Evolutionary conservation across 2,797 vertebrate species (phyloP), one percentile per base, ranked within the genome.

Genomic region (Discoglossus pictus): DNA sequence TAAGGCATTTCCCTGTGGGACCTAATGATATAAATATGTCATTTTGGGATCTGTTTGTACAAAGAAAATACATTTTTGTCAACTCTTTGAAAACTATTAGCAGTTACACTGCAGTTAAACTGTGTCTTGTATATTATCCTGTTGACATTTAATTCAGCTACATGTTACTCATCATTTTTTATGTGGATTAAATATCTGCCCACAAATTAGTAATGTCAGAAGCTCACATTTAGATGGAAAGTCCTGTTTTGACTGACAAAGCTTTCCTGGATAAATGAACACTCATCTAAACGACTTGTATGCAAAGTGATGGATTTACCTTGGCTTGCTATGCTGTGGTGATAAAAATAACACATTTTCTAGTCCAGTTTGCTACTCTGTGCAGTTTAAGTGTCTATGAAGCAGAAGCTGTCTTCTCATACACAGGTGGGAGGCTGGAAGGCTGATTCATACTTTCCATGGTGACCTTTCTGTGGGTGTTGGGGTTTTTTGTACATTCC

Each of bases 401-500:
- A 48, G 47, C 53, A 72, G n/a, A 35, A 58, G 7, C 44, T n/a
- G n/a, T 17, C 16, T 2, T 6, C 46, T 97, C 89, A 98, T 74
- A 99, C 93, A 36, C 94, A 98, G 6, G 95, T 92, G 8, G 97
- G 93, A 1, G 94, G 89, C 1, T 91, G 88, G 52, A 89, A 82
- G 0, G 93, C 85, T 0, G 93, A 85, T 64, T 98, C 94, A 0
- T 93, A 96, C 78, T 98, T 98, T 5, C 89, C 87, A 18, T 83
- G 90, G 75, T 90, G 91, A 35, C 86, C 81, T 84, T 98, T 99
- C 40, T 89, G 90, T 17, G 93, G 90, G 0, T 93, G 93, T 59
- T 93, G 94, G 77, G 94, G 87, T 75, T 98, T 98, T 77, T 94
- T 92, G 84, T 95, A 97, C 64, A 95, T 90, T 73, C 93, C 91